phyloP scores from a whole-genome alignment of 2,888 invertebrate genomes.

The Acrobasis repandana region DNA sequence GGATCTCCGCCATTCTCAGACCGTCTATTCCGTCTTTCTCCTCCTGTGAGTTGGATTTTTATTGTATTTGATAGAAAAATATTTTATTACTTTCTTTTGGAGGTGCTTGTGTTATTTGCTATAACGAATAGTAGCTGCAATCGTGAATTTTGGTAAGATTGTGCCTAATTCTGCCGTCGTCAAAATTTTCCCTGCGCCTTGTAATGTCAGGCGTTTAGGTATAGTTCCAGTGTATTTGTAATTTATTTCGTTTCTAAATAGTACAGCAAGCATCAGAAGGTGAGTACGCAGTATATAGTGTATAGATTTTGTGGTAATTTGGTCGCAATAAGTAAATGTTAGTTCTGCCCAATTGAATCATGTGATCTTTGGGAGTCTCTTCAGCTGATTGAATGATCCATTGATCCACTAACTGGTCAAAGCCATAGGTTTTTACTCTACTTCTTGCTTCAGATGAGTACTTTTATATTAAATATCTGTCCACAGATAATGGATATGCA shows the following conservation, averaged over 20 bases:
- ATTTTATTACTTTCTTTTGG: conserved; percentile 37
- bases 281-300: background rate
- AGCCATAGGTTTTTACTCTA: background rate
- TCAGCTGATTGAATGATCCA: background rate
- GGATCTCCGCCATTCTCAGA: conserved; percentile 80
- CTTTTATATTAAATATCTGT: no score
- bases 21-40: conserved; percentile 78
- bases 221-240: conserved; percentile 32
- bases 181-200: conserved; percentile 39
- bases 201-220: conserved; percentile 44
- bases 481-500: no score
- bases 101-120: conserved; percentile 57
- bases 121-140: conserved; percentile 43
- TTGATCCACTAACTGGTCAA: background rate
- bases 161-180: conserved; percentile 53
- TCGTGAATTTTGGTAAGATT: conserved; percentile 53
- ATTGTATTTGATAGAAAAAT: conserved; percentile 3
- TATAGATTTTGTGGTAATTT: background rate
- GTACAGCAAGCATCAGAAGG: background rate
- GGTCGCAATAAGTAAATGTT: background rate
- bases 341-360: conserved; percentile 8
- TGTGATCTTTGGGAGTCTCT: conserved; percentile 1
- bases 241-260: background rate
- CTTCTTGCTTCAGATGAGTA: background rate
- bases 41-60: conserved; percentile 74